Base-by-base conservation (phyloP, 2,113 vertebrate genomes). In the Hylia prasina region DNA sequence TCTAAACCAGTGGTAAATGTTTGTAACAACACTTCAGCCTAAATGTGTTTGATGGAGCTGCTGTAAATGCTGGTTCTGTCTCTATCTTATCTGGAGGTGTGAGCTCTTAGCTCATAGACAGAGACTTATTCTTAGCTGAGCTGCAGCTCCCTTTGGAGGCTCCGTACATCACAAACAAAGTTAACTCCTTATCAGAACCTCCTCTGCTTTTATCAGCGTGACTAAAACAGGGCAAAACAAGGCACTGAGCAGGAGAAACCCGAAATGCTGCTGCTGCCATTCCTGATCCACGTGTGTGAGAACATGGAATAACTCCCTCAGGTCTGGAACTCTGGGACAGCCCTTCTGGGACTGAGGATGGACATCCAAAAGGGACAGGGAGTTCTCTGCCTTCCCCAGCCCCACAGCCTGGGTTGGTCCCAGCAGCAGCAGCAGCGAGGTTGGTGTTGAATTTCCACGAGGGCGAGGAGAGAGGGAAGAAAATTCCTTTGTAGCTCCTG, bases 41-140 rank as follows among this genome's bases (percentile, higher is more conserved):
- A 15, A 72, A 31, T 20, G 70, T 68, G 70, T 81, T 78, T 70
- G 93, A 73, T 87, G 57, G 82, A 93, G 63, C 58, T 91, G 8
- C 45, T 94, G 73, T 50, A 76, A 76, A 68, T 42, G 89, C 57
- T 64, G 73, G 45, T 76, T 71, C 73, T 91, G 65, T 31, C 78
- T 83, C 51, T 54, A 73, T 69, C 94, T 91, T 82, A 71, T 87
- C 91, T 35, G 61, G 87, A 96, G 71, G 71, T 79, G 66, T 42
- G n/a, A 76, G 73, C 83, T 85, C 63, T 75, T 47, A 31, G 69
- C 87, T 82, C 63, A 45, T 1, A 22, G 89, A 25, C 31, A 37
- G 78, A 33, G 50, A 20, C 58, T 79, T 72, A 42, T 50, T 88
- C 88, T 88, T 53, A 80, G 90, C 90, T 28, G 76, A 82, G 76